These are phyloP conservation scores for Thecocarcelia acutangulata DNA, from an alignment of 2,888 invertebrate genomes.

Conservation along the genomic window DNA sequence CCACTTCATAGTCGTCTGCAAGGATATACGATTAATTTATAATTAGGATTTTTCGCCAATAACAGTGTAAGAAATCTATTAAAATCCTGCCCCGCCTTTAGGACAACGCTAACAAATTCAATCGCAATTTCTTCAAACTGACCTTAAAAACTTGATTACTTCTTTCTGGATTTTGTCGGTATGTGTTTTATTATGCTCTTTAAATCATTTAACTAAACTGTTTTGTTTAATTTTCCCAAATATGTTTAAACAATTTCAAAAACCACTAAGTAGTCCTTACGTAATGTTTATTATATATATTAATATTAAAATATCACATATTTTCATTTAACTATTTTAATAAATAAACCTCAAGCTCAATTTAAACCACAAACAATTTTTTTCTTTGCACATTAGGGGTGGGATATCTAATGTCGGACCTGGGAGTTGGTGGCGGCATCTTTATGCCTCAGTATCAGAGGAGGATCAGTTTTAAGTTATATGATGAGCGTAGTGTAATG, in stretches of 20 bases:
- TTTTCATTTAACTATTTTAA: conserved; percentile 38
- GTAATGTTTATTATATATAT: conserved; percentile 33
- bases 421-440: no score
- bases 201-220: conserved; percentile 39
- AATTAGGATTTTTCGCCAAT: conserved; percentile 35
- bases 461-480: no score
- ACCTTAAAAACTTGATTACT: conserved; percentile 51
- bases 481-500: no score
- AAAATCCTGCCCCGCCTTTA: conserved; percentile 48
- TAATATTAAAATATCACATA: conserved; percentile 27
- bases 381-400: not conserved
- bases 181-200: conserved; percentile 63
- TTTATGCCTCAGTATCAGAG: no score
- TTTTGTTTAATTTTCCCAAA: conserved; percentile 40
- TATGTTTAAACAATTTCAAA: conserved; percentile 25
- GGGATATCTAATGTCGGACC: no score
- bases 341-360: conserved; percentile 37
- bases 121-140: conserved; percentile 50
- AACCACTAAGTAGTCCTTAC: conserved; percentile 20
- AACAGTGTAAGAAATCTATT: not conserved
- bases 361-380: not conserved
- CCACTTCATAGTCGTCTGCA: conserved; percentile 26
- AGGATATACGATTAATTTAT: conserved; percentile 47
- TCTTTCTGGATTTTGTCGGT: conserved; percentile 66
- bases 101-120: conserved; percentile 45